Percentiles rank a stretch among this genome's conserved stretches.
phyloP scores from a whole-genome alignment of 2,888 invertebrate species.

The Leucophenga maculata region DNA sequence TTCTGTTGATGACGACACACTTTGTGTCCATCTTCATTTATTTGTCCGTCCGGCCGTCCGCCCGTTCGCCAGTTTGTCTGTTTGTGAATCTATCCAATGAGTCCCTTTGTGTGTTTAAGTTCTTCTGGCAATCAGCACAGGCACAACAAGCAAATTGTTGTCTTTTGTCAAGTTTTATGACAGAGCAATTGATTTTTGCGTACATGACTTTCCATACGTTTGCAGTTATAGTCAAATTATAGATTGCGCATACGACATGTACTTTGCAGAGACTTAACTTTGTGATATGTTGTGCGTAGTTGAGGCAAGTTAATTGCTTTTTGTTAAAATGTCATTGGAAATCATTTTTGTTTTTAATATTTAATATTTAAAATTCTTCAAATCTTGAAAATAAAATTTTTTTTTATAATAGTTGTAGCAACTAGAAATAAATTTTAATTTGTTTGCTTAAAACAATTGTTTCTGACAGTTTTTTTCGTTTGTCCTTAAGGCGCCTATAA shows the following conservation, averaged over 20 bases:
- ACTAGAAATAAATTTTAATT: no score
- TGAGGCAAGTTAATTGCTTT: no score
- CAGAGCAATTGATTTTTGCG: conserved; percentile 18
- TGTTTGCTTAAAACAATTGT: no score
- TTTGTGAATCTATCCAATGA: neutral
- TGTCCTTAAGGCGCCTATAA: no score
- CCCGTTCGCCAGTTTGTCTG: neutral
- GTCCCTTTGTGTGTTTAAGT: no score
- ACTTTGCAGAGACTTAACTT: neutral
- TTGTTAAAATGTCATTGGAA: no score
- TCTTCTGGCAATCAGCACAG: neutral
- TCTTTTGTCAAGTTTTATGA: conserved; percentile 18
- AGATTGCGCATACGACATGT: neutral
- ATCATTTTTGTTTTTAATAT: no score
- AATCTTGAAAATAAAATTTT: no score
- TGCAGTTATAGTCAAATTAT: conserved; percentile 14
- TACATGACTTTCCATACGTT: conserved; percentile 20
- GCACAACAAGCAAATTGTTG: conserved; percentile 20
- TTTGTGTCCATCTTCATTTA: neutral
- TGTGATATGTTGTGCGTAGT: neutral
- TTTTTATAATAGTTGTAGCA: no score
- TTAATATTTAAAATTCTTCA: no score
- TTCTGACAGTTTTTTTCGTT: no score
- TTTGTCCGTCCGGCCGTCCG: neutral
- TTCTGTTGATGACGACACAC: neutral